Evolutionary conservation across 1,140 invertebrate genomes (phyloP).

Genomic region (Ips typographus): DNA sequence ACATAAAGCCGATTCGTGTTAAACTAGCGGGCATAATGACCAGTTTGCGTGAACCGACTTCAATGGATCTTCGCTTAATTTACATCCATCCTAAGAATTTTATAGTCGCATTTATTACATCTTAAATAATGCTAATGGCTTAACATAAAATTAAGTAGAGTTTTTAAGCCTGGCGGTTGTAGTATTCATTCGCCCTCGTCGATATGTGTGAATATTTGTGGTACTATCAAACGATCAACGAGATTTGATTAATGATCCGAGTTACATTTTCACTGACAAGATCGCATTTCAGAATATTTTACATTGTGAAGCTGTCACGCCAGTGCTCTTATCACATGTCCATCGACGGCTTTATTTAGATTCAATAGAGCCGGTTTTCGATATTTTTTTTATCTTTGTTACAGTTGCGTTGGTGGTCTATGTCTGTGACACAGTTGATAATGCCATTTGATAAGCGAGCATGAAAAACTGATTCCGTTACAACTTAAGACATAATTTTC

Average conservation of each 20-base stretch:
- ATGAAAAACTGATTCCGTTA: constrained; percentile 4
- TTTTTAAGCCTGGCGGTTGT: too few species aligned
- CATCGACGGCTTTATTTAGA: constrained; percentile 42
- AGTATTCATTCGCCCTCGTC: constrained; percentile 1
- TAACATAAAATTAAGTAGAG: too few species aligned
- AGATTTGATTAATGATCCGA: constrained; percentile 28
- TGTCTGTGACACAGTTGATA: constrained; percentile 23
- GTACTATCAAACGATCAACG: constrained; percentile 29
- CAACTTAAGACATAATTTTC: too few species aligned
- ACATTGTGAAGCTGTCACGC: constrained; percentile 41
- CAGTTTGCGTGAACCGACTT: too few species aligned
- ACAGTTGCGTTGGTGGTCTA: constrained; percentile 36
- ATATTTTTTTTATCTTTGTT: constrained; percentile 31
- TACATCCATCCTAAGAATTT: too few species aligned
- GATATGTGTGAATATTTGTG: constrained; percentile 33
- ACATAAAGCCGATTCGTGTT: too few species aligned
- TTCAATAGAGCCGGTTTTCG: constrained; percentile 34
- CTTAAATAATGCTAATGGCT: too few species aligned
- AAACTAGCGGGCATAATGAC: too few species aligned
- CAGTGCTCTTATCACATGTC: constrained; percentile 39
- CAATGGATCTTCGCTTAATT: too few species aligned
- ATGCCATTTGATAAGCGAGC: constrained; percentile 12
- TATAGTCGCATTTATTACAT: too few species aligned
- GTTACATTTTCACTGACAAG: constrained; percentile 35
- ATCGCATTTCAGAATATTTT: constrained; percentile 41